These are phyloP conservation scores for Porites divaricata DNA, from an alignment of 92 coral and sea anemone species.

Conservation along the genomic window DNA sequence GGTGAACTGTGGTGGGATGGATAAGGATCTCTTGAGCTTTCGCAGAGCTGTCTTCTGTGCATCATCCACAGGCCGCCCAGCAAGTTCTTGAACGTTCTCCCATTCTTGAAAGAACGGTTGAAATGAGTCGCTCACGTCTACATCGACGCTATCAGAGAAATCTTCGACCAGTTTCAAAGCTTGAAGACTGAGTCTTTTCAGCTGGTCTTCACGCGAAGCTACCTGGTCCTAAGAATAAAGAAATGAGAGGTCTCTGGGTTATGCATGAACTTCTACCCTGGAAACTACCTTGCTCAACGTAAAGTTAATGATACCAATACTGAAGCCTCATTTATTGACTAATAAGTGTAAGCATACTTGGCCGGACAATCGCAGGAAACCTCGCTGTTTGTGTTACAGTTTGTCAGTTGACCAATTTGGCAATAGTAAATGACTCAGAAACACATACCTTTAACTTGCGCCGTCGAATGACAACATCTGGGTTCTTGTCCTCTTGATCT, in stretches of 20 bases:
- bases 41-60: constrained; percentile 56
- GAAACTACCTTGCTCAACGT: too few species aligned
- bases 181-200: constrained; percentile 84
- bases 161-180: constrained; percentile 86
- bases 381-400: background rate
- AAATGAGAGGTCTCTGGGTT: too few species aligned
- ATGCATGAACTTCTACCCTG: too few species aligned
- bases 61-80: constrained; percentile 70
- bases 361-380: background rate
- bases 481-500: constrained; percentile 65
- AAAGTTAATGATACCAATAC: too few species aligned
- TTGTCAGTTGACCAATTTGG: too few species aligned
- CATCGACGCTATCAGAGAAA: constrained; percentile 77
- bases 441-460: constrained; percentile 74
- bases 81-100: constrained; percentile 94
- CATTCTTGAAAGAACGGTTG: constrained; percentile 88
- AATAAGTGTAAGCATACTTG: too few species aligned
- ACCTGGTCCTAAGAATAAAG: constrained; percentile 69
- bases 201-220: constrained; percentile 72
- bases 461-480: constrained; percentile 68
- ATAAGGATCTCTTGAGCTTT: constrained; percentile 53
- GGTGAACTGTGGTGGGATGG: constrained; percentile 43
- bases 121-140: constrained; percentile 86
- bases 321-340: too few species aligned
- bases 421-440: too few species aligned